Percentiles rank a stretch among this genome's conserved stretches.
Evolutionary conservation across 2,113 vertebrate species (phyloP).

Genomic region (Turdus rufiventris): DNA sequence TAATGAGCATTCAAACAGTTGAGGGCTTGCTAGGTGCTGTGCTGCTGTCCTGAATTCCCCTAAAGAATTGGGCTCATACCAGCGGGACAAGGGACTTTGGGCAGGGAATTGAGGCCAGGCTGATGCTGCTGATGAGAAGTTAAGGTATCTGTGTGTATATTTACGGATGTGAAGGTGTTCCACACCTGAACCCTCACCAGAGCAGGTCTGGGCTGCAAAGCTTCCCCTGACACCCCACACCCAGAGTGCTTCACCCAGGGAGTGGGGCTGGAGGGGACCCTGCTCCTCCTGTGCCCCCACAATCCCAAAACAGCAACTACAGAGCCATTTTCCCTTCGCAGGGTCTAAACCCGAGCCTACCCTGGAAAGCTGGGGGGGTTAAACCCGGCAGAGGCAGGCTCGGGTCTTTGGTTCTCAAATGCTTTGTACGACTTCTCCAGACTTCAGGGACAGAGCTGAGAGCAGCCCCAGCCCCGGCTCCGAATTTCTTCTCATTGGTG

Average conservation of each 20-base stretch:
- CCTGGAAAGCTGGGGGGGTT: neutral
- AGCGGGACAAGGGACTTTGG: neutral
- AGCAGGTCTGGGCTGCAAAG: neutral
- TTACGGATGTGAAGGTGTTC: neutral
- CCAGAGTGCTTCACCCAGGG: neutral
- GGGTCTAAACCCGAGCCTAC: neutral
- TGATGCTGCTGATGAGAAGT: neutral
- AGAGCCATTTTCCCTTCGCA: neutral
- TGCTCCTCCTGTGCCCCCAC: neutral
- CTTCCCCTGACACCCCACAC: fast-evolving
- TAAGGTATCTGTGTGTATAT: fast-evolving
- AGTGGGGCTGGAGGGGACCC: neutral
- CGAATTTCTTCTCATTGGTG: neutral
- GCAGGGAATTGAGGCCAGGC: neutral
- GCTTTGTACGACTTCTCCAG: neutral
- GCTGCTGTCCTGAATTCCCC: neutral
- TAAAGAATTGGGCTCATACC: fast-evolving
- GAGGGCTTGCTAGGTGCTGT: neutral
- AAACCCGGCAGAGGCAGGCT: neutral
- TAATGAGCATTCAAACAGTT: neutral
- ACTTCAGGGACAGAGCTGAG: neutral
- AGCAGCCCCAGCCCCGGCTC: neutral
- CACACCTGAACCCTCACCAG: neutral
- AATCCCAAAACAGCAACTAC: neutral
- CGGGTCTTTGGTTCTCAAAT: neutral